Percentiles rank a stretch among this genome's conserved stretches.
These are phyloP conservation scores for Drosophila asahinai DNA, from an alignment of 1,140 invertebrate species.

Conservation along the genomic window DNA sequence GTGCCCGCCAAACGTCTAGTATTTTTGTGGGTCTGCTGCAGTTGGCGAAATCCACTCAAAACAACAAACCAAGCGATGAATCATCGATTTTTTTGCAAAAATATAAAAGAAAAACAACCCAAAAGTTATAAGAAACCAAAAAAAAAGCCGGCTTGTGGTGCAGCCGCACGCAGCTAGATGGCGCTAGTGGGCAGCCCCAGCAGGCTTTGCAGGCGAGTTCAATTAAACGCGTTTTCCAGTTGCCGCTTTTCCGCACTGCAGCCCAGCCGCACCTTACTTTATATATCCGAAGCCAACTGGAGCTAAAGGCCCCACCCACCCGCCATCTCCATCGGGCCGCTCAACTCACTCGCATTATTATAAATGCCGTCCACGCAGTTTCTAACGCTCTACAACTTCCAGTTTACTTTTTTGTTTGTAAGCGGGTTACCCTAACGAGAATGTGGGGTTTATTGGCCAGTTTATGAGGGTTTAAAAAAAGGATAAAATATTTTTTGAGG, in stretches of 20 bases:
- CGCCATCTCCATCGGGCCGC: constrained; percentile 3
- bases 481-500: background rate
- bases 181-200: constrained; percentile 73
- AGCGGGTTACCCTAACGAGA: constrained; percentile 9
- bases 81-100: constrained; percentile 64
- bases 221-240: constrained; percentile 79
- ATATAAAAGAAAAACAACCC: constrained; percentile 34
- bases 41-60: constrained; percentile 70
- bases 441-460: background rate
- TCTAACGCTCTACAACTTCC: constrained; percentile 72
- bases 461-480: background rate
- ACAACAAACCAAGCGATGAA: constrained; percentile 76
- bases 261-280: constrained; percentile 77
- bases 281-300: constrained; percentile 49
- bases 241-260: constrained; percentile 64
- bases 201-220: constrained; percentile 46
- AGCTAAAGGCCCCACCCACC: constrained; percentile 37
- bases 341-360: constrained; percentile 66
- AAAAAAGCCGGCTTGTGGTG: constrained; percentile 62
- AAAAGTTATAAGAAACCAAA: constrained; percentile 35
- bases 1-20: constrained; percentile 68
- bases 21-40: constrained; percentile 51
- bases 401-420: constrained; percentile 56
- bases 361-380: constrained; percentile 83
- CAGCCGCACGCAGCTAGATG: constrained; percentile 76